These are phyloP conservation scores for Toxotes chatareus DNA, from an alignment of 2,113 vertebrate species.

Conservation along the genomic window DNA sequence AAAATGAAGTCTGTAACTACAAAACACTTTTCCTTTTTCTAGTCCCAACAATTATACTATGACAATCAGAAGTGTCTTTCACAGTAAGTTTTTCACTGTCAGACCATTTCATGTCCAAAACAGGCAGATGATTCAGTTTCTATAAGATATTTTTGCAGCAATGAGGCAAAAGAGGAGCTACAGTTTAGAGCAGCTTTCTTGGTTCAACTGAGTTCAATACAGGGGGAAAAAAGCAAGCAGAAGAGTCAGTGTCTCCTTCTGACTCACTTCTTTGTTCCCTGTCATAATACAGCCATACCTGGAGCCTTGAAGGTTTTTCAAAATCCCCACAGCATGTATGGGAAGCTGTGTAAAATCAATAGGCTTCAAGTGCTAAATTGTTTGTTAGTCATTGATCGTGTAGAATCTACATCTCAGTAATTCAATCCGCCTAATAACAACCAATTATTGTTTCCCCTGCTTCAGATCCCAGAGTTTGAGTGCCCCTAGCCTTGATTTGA, in stretches of 20 bases:
- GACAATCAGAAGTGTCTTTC: slow-evolving; percentile 39
- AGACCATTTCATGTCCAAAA: slow-evolving; percentile 50
- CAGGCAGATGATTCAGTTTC: slow-evolving; percentile 41
- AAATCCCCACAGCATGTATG: slow-evolving; percentile 52
- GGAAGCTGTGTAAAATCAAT: slow-evolving; percentile 69
- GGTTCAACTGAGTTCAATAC: slow-evolving; percentile 21
- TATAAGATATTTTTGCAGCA: slow-evolving; percentile 25
- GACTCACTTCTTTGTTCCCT: slow-evolving; percentile 57
- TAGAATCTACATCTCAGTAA: slow-evolving; percentile 66
- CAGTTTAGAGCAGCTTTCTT: slow-evolving; percentile 22
- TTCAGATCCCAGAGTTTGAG: slow-evolving; percentile 46
- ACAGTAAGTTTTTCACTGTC: slow-evolving; percentile 37
- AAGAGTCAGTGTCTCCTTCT: slow-evolving; percentile 34
- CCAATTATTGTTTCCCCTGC: slow-evolving; percentile 64
- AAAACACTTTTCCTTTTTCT: slow-evolving; percentile 44
- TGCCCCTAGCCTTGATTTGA: slow-evolving; percentile 39
- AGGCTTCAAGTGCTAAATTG: slow-evolving; percentile 64
- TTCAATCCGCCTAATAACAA: slow-evolving; percentile 68
- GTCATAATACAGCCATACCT: slow-evolving; percentile 50
- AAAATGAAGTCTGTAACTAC: slow-evolving; percentile 33
- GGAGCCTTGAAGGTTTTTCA: slow-evolving; percentile 48
- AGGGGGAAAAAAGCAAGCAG: slow-evolving; percentile 23
- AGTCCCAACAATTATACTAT: slow-evolving; percentile 18
- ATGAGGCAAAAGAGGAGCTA: slow-evolving; percentile 16
- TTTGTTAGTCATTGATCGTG: slow-evolving; percentile 65